Evolutionary conservation across 1,140 invertebrate genomes (phyloP).

Genomic region (Halictus rubicundus): DNA sequence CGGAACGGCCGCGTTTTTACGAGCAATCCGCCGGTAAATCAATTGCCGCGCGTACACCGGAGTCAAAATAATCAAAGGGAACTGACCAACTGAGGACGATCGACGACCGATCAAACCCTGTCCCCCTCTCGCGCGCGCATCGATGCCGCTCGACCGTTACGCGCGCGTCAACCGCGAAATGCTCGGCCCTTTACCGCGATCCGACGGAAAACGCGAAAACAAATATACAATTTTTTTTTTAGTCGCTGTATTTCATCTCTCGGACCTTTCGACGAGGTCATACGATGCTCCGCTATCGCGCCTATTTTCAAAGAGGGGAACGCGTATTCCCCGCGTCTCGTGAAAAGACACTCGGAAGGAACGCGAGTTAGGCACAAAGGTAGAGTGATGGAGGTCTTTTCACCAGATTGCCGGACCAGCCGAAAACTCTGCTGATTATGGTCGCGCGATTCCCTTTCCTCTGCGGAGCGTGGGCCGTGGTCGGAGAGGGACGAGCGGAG

Average conservation of each 20-base stretch:
- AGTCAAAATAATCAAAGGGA: conserved; percentile 61
- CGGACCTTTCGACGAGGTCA: neutral
- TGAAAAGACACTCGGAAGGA: no score
- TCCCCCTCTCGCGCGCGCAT: conserved; percentile 15
- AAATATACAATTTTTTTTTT: neutral
- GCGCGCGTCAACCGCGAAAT: neutral
- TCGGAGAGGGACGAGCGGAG: no score
- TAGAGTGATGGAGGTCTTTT: neutral
- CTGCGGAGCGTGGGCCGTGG: no score
- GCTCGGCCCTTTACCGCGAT: no score
- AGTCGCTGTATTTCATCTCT: neutral
- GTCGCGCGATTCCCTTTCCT: neutral
- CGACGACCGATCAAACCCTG: conserved; percentile 47
- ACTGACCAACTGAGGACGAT: conserved; percentile 33
- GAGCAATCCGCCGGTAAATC: conserved; percentile 50
- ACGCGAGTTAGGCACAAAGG: no score
- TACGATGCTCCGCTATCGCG: neutral
- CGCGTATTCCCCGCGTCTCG: no score
- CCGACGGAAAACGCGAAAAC: neutral
- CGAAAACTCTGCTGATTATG: conserved; percentile 26
- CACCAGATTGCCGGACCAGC: neutral
- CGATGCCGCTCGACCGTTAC: neutral
- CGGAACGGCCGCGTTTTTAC: conserved; percentile 56
- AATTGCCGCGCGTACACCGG: conserved; percentile 42
- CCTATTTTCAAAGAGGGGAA: neutral